Base-by-base conservation (phyloP, 2,113 vertebrate species). In the Nicator chloris region DNA sequence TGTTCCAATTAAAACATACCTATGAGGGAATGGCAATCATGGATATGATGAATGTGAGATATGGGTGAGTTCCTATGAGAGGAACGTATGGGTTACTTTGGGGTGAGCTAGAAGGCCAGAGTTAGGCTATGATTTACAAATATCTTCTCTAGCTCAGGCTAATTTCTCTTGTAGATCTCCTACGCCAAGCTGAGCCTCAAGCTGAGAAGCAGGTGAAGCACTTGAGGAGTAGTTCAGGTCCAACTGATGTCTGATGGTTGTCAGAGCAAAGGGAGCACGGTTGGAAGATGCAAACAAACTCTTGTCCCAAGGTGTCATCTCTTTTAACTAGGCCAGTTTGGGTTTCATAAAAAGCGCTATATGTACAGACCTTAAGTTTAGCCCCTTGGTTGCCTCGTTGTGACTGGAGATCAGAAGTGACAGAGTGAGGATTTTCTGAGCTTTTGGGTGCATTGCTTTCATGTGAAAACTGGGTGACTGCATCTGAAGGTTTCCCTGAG, bases 261-360 rank as follows among this genome's bases (percentile, higher is more conserved):
- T 51, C 47, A 28, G 47, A 75, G 57, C 49, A 72, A 77, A 90
- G 28, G 0, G 0, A 53, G 15, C 2, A 0, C 3, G 4, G 10
- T 31, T 77, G 45, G 78, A 71, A 82, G 82, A 15, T 65, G 40
- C 6, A 54, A 65, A 24, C 35, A 21, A 21, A 30, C 14, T 33
- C 11, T 1, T 50, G 39, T 57, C 70, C 64, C 13, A 2, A 40
- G 30, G n/a, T 16, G 15, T 35, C 0, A 1, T 37, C 37, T 72
- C 51, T 65, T 37, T 66, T 72, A 69, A 18, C 37, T 54, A 11
- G 59, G 11, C 23, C 31, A 33, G 37, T 45, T 40, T 53, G 23
- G 18, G 7, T 63, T 94, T 56, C 35, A 30, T 50, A 16, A 33
- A 64, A 82, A 27, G 13, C 12, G 10, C 40, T 72, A 0, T 15